Evolutionary conservation across 2,113 vertebrate species (phyloP), one percentile per base, ranked within the genome.

Genomic region (Ardeotis arabs): DNA sequence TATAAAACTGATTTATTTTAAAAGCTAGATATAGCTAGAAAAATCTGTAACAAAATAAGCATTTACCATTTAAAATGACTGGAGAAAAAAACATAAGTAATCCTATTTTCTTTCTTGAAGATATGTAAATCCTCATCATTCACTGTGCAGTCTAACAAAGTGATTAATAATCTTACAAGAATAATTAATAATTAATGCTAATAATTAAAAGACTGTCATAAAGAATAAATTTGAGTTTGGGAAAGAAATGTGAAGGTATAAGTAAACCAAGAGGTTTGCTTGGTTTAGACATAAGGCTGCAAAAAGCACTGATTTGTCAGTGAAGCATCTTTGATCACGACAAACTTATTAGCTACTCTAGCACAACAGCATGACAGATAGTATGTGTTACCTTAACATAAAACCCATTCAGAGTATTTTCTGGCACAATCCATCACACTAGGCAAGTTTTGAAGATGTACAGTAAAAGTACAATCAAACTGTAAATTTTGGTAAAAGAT

Each of bases 381-480:
- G 23, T 84, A 74, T 47, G 67, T 76, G 29, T 78, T 93, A 81
- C 55, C 22, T 88, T 72, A 76, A 66, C 31, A 84, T 45, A 95
- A 47, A 63, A 80, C 33, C 7, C 44, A 74, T 50, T 78, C 79
- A 84, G 86, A 83, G 49, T 69, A 68, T 96, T 94, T 96, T 91
- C 79, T 41, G 39, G 39, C 76, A 89, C 11, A 59, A 93, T 87
- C 37, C 86, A 24, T 95, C 79, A 94, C 89, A 63, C 9, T 27
- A 78, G 9, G 47, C 41, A 90, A 95, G 78, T 14, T 35, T 74
- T 77, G 92, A 92, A 84, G 28, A 81, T 19, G 19, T 53, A 12
- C 18, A 96, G 25, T 93, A 49, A 77, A 91, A 90, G 50, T 72
- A 88, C 23, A 60, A 90, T 37, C 69, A 89, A 88, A 95, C 49